Base-by-base conservation (phyloP, 2,797 vertebrate genomes). In the Oreochromis grahami region DNA sequence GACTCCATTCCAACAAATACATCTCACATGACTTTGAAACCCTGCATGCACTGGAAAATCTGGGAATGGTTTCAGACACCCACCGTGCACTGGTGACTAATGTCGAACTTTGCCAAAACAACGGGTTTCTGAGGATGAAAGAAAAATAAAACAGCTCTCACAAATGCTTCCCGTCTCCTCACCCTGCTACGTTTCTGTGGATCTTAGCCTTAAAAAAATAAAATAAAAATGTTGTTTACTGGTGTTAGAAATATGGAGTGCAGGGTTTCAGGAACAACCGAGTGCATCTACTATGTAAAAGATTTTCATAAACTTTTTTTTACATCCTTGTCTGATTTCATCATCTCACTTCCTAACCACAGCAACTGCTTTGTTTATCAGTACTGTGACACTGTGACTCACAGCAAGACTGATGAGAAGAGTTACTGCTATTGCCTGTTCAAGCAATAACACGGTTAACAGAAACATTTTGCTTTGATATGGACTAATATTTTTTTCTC, bases 1-100 rank as follows among this genome's bases (percentile, higher is more conserved):
- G 80, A 50, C 80, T 79, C 26, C 9, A 81, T 79, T 36, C 76
- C 76, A 84, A 14, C 82, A 48, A 84, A 41, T 63, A 77, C 72
- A 83, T 81, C 51, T 84, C 21, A 72, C 50, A 82, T 53, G 70
- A 89, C 60, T 90, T 86, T 11, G 2, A 76, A 88, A 81, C 43
- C 82, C 78, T 84, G 91, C 94, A 95, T 94, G 93, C 60, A 87
- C 56, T 50, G 24, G 36, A 78, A 83, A 86, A 87, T 84, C 83
- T 92, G 80, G 86, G 81, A 84, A 78, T 17, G 43, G 79, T 83
- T 90, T 85, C 32, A 84, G 63, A 85, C 74, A 76, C 43, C 78
- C 2, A 29, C 83, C 79, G 60, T 84, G 84, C 50, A 76, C 51
- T 78, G 32, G 45, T 52, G 86, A 76, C 45, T 87, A 45, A 51